Conservation (phyloP, 2,888 invertebrate genomes). For the Theretra japonica region DNA sequence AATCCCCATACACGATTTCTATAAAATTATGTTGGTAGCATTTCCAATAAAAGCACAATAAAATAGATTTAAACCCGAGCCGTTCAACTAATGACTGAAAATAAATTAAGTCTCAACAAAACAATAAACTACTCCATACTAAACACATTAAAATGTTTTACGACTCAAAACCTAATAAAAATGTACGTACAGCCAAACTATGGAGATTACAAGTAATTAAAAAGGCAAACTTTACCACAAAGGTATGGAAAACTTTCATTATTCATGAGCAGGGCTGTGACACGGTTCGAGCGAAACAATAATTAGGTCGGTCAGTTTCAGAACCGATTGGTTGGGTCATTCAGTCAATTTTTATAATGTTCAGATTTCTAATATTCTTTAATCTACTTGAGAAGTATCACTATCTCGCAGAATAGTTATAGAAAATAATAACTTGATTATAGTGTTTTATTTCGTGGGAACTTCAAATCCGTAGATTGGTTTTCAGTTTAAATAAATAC, state of each 20-base stretch:
- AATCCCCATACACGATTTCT: not conserved
- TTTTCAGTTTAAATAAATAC: no score
- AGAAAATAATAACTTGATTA: no score
- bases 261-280: slow-evolving; percentile 6
- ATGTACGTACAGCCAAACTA: slow-evolving; percentile 4
- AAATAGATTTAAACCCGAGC: not conserved
- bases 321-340: not conserved
- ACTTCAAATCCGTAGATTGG: no score
- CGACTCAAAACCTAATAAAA: slow-evolving; percentile 12
- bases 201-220: slow-evolving; percentile 24
- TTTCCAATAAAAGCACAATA: slow-evolving; percentile 2
- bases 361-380: not conserved
- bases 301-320: not conserved
- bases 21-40: slow-evolving; percentile 3
- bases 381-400: no score
- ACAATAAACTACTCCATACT: slow-evolving; percentile 11
- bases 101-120: not conserved
- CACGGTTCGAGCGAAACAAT: not conserved
- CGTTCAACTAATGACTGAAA: not conserved
- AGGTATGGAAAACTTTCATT: slow-evolving; percentile 24
- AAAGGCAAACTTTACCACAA: slow-evolving; percentile 26
- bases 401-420: no score
- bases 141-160: slow-evolving; percentile 15
- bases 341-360: not conserved
- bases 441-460: no score